Percentiles rank a stretch among this genome's conserved stretches.
These are phyloP conservation scores for Fregata magnificens DNA, from an alignment of 2,113 vertebrate species.

Conservation along the genomic window DNA sequence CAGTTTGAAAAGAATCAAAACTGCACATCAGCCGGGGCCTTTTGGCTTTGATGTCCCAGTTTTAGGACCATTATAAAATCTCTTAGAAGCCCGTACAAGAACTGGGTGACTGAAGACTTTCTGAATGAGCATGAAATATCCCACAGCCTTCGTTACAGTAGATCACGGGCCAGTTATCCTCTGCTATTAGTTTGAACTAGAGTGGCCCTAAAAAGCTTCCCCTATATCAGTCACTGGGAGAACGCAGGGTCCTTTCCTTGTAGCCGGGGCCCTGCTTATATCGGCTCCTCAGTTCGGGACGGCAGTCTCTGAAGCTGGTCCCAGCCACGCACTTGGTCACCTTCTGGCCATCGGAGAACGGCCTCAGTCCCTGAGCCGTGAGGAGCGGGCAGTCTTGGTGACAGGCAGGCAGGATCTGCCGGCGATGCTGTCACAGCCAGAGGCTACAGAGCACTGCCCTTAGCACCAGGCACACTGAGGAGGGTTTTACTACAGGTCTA, in stretches of 20 bases:
- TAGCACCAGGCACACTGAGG: not conserved
- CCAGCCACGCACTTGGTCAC: not conserved
- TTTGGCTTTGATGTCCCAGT: not conserved
- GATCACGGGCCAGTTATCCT: not conserved
- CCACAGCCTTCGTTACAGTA: rapidly evolving
- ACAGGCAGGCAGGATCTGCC: not conserved
- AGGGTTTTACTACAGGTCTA: not conserved
- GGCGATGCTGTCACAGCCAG: not conserved
- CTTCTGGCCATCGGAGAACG: not conserved
- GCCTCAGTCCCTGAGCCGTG: rapidly evolving
- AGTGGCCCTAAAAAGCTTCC: not conserved
- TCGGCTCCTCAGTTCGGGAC: rapidly evolving
- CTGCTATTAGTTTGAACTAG: not conserved
- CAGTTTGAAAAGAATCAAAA: not conserved
- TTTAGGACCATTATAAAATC: not conserved
- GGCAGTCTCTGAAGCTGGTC: not conserved
- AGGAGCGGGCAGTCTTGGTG: not conserved
- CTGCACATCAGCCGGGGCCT: not conserved
- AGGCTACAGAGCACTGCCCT: not conserved
- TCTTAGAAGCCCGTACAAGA: not conserved
- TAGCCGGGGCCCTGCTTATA: not conserved
- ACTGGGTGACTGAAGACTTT: not conserved
- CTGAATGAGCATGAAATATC: not conserved
- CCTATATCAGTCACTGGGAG: not conserved
- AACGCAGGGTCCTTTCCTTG: not conserved